phyloP scores from a whole-genome alignment of 2,113 vertebrate genomes.

The Salminus brasiliensis region DNA sequence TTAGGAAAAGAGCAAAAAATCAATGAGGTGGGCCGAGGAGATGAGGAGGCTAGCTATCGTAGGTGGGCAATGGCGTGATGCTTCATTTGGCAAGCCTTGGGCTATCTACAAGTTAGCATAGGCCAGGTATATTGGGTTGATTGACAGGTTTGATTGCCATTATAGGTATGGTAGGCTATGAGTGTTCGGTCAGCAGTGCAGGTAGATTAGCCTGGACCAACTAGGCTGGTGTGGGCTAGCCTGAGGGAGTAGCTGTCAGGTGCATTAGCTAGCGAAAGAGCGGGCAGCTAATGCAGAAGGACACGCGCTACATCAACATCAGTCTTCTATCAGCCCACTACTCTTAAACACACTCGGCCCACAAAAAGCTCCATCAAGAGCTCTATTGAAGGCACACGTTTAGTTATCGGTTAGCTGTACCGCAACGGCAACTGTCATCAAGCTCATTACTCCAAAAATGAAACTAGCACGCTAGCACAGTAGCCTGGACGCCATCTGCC shows the following conservation, averaged over 20 bases:
- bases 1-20: too few relatives aligned
- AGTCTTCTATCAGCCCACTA: too few relatives aligned
- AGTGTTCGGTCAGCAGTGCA: not conserved
- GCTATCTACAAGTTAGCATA: not conserved
- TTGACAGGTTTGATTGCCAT: constrained; percentile 11
- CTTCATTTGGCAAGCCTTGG: not conserved
- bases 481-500: not conserved
- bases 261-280: constrained; percentile 64
- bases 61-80: too few relatives aligned
- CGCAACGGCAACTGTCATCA: not conserved
- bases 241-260: constrained; percentile 73
- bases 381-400: not conserved
- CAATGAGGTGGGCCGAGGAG: too few relatives aligned
- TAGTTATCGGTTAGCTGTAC: not conserved
- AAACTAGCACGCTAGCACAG: not conserved
- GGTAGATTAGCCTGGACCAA: not conserved
- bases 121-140: constrained; percentile 2
- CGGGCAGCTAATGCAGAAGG: constrained; percentile 64
- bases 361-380: not conserved
- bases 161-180: not conserved
- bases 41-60: not conserved
- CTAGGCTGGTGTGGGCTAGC: constrained; percentile 25
- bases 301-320: constrained; percentile 61
- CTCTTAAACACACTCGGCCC: not conserved
- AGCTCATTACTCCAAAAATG: not conserved